Percentiles rank a stretch among this genome's conserved stretches.
These are phyloP conservation scores for Nezara viridula DNA, from an alignment of 2,888 invertebrate genomes.

Conservation along the genomic window DNA sequence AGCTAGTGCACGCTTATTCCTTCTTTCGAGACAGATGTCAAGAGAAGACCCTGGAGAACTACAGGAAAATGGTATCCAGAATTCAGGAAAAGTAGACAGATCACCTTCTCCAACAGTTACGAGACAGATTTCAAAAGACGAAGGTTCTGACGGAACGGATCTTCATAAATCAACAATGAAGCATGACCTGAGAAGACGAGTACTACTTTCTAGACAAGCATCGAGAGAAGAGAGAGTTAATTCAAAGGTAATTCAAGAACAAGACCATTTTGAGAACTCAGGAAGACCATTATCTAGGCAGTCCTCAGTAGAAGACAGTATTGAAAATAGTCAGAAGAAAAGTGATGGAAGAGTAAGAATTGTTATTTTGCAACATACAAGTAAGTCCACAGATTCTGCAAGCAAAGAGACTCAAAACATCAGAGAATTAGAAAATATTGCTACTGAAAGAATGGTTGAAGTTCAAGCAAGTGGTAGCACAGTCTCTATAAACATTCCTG, in stretches of 20 bases:
- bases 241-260: neutral
- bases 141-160: neutral
- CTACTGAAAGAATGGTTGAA: neutral
- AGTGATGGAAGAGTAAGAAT: constrained; percentile 24
- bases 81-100: neutral
- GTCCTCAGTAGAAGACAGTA: neutral
- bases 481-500: constrained; percentile 18
- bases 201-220: constrained; percentile 32
- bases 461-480: neutral
- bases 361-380: neutral
- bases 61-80: neutral
- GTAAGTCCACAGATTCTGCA: neutral
- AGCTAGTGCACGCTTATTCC: constrained; percentile 8
- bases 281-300: neutral
- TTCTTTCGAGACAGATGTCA: constrained; percentile 40
- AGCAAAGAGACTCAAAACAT: neutral
- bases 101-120: neutral
- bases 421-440: neutral
- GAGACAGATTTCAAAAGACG: constrained; percentile 14
- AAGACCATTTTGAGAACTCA: neutral
- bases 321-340: neutral
- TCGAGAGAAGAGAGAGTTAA: neutral
- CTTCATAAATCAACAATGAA: neutral
- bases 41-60: constrained; percentile 1
- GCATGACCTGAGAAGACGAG: neutral